These are phyloP conservation scores for Synanthedon formicaeformis DNA, from an alignment of 2,888 invertebrate genomes.

Conservation along the genomic window DNA sequence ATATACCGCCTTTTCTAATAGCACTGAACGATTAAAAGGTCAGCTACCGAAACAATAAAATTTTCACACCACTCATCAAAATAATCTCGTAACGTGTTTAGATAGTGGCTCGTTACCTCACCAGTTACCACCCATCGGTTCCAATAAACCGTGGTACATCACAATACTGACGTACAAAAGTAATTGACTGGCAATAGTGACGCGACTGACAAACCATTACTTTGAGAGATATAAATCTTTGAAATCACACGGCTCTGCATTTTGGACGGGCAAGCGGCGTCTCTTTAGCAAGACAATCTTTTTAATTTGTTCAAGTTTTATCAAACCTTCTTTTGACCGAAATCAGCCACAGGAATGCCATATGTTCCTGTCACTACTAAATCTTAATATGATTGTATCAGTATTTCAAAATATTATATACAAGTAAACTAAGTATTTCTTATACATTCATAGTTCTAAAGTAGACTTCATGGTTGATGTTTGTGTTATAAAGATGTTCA, in stretches of 20 bases:
- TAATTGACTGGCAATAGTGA: constrained; percentile 18
- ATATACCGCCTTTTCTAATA: no score
- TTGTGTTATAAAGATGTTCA: no score
- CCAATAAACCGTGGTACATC: neutral
- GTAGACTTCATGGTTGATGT: no score
- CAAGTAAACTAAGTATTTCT: no score
- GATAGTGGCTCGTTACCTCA: neutral
- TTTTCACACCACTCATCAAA: constrained; percentile 10
- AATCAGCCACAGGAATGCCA: no score
- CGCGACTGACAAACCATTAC: constrained; percentile 20
- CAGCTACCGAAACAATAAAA: constrained; percentile 1
- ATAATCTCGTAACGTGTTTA: constrained; percentile 7
- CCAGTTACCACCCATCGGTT: constrained; percentile 9
- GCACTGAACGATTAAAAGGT: neutral
- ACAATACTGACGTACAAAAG: constrained; percentile 8
- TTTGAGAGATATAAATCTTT: constrained; percentile 16
- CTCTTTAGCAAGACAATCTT: neutral
- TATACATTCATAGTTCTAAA: no score
- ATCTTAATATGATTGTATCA: no score
- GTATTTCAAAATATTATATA: no score
- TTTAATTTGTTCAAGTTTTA: no score
- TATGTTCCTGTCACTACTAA: no score
- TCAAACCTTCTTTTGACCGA: no score
- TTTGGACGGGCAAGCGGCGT: neutral
- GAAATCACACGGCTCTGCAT: neutral